These are phyloP conservation scores for Phaedon cochleariae DNA, from an alignment of 2,888 invertebrate species.

Conservation along the genomic window DNA sequence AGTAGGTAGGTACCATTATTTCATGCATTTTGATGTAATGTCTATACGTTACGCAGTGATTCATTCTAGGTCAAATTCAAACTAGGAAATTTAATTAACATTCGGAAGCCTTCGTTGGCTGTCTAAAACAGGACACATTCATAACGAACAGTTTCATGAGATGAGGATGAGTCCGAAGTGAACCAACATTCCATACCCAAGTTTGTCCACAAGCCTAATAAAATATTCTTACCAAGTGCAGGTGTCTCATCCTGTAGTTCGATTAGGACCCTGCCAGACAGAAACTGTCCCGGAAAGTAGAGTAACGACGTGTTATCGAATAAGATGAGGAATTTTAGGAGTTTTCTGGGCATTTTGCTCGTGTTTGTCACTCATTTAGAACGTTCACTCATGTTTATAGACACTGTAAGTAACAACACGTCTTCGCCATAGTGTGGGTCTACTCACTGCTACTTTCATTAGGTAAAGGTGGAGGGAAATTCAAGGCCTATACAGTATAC, in stretches of 20 bases:
- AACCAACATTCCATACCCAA: slow-evolving; percentile 29
- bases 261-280: slow-evolving; percentile 90
- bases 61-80: background rate
- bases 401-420: slow-evolving; percentile 27
- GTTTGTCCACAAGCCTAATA: slow-evolving; percentile 32
- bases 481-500: slow-evolving; percentile 44
- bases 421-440: slow-evolving; percentile 33
- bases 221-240: slow-evolving; percentile 74
- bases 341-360: slow-evolving; percentile 79
- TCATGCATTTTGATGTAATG: no score
- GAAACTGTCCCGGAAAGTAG: slow-evolving; percentile 93
- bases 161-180: background rate
- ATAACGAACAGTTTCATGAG: no score
- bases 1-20: no score
- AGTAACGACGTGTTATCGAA: slow-evolving; percentile 93
- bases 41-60: no score
- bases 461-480: slow-evolving; percentile 46
- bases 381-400: slow-evolving; percentile 25
- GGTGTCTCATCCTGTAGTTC: slow-evolving; percentile 94
- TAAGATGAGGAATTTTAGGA: slow-evolving; percentile 90
- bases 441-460: slow-evolving; percentile 37
- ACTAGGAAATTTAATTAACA: background rate
- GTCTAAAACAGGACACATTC: background rate
- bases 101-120: background rate
- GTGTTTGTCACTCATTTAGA: slow-evolving; percentile 28